phyloP scores from a whole-genome alignment of 2,888 invertebrate genomes.

The Sinentomon sp. region DNA sequence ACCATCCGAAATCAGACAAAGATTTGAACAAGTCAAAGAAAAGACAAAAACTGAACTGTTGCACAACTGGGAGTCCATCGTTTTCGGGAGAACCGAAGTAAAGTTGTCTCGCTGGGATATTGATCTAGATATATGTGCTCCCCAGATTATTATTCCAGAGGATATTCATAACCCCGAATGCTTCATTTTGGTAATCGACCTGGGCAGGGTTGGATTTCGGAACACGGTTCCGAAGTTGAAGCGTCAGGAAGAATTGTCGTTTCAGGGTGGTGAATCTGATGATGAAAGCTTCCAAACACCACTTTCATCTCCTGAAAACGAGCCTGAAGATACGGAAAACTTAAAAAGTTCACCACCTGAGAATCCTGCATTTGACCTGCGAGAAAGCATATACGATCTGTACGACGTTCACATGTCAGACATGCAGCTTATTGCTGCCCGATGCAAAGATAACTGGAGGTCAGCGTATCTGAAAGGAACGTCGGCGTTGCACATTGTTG shows the following conservation, averaged over 20 bases:
- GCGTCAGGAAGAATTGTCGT: too few species aligned
- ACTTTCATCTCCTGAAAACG: constrained; percentile 21
- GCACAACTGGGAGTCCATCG: constrained; percentile 41
- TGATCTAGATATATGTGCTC: constrained; percentile 71
- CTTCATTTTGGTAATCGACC: constrained; percentile 68
- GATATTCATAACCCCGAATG: too few species aligned
- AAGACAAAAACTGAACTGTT: constrained; percentile 41
- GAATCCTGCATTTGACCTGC: neutral
- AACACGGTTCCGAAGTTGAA: too few species aligned
- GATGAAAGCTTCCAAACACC: constrained; percentile 23
- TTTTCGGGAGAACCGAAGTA: constrained; percentile 31
- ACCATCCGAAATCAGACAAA: constrained; percentile 20
- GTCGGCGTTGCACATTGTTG: constrained; percentile 58
- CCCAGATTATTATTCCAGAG: constrained; percentile 70
- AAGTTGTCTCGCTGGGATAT: constrained; percentile 50
- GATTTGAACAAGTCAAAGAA: constrained; percentile 29
- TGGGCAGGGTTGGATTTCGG: constrained; percentile 61
- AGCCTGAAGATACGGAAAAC: constrained; percentile 4
- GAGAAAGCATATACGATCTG: constrained; percentile 15
- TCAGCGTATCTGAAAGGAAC: constrained; percentile 58
- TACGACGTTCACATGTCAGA: constrained; percentile 43
- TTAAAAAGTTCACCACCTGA: neutral
- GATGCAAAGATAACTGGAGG: constrained; percentile 66
- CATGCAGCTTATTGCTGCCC: constrained; percentile 57
- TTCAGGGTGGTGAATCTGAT: constrained; percentile 13